Evolutionary conservation across 2,797 vertebrate genomes (phyloP).

Genomic region (Zalophus californianus): DNA sequence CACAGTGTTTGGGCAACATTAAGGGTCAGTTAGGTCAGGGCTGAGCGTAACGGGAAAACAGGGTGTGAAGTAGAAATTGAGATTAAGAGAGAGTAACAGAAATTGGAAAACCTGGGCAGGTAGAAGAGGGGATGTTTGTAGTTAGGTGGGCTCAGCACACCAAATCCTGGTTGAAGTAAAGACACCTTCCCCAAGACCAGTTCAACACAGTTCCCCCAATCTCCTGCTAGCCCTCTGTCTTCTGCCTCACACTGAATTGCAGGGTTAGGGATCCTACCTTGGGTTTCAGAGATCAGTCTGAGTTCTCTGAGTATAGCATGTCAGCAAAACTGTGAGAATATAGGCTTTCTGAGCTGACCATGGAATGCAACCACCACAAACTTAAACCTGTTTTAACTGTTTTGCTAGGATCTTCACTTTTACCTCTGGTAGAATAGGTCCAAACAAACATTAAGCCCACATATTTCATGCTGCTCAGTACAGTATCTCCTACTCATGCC

Average conservation of each 20-base stretch:
- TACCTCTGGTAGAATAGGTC: not conserved
- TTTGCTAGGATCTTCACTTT: not conserved
- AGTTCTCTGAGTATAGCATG: not conserved
- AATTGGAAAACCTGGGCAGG: not conserved
- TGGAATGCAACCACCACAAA: fast-evolving
- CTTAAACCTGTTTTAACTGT: not conserved
- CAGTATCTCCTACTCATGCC: not conserved
- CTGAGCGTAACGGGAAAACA: not conserved
- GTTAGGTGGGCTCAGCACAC: not conserved
- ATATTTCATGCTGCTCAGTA: not conserved
- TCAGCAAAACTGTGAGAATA: not conserved
- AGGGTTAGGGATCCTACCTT: fast-evolving
- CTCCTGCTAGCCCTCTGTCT: not conserved
- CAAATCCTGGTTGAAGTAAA: not conserved
- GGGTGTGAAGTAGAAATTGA: not conserved
- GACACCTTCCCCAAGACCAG: too few species aligned
- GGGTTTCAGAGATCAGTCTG: not conserved
- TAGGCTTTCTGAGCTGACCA: not conserved
- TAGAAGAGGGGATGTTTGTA: not conserved
- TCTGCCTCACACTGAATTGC: not conserved
- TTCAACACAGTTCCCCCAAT: not conserved
- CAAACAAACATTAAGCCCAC: not conserved
- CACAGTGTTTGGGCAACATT: not conserved
- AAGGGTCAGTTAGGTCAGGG: not conserved
- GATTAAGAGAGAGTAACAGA: not conserved